Evolutionary conservation across 2,113 vertebrate species (phyloP), one percentile per base, ranked within the genome.

Genomic region (Ochotona princeps): DNA sequence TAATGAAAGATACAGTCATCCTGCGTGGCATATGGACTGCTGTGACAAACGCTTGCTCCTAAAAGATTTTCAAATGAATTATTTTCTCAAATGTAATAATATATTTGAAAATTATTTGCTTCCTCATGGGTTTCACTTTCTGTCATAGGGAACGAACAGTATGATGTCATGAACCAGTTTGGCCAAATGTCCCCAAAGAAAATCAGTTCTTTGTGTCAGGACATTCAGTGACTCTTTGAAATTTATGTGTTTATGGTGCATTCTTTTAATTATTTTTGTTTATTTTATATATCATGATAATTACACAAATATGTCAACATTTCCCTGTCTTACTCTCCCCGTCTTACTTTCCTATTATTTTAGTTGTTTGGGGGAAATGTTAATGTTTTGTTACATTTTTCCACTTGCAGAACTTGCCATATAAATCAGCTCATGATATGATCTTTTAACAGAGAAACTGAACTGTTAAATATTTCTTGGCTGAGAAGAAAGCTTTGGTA

Each of bases 361-460:
- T 14, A 85, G 32, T 80, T 14, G 44, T 61, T 87, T 93, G 25
- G 13, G 23, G 63, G 17, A 60, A 69, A 8, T 60, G 9, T 49
- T 76, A 67, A 54, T 35, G 30, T 87, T 87, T 83, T 35, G 35
- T 61, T 60, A 73, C 32, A 93, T 28, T 54, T 88, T 95, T 91
- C 78, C 32, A 85, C 38, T 79, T 86, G 30, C 32, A 60, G 12
- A 44, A 15, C 32, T 66, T 92, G 49, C 17, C 61, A 25, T 11
- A 67, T 51, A 72, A 47, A 63, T 21, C 5, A 86, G 65, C 18
- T 87, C 32, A 86, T 17, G 83, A 81, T 89, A 20, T 66, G 35
- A 61, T 80, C 35, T 82, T 94, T 89, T 92, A 90, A n/a, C 44
- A 86, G 92, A 81, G 15, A 94, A 91, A 67, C 63, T 57, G 23